phyloP scores from a whole-genome alignment of 2,113 vertebrate genomes.

The rat (Rattus norvegicus) region GRCr8 NC_086022.1:81464501-81465000 shows the following conservation, averaged over 20 bases:
- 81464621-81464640: conserved; percentile 33
- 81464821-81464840: not conserved
- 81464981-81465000: not conserved
- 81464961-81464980: not conserved
- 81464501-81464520: not conserved
- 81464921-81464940: not conserved
- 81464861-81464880: not conserved
- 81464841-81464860: not conserved
- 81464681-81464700: not conserved
- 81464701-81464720: not conserved
- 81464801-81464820: not conserved
- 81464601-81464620: conserved; percentile 14
- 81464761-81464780: not conserved
- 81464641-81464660: not conserved
- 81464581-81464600: not conserved
- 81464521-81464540: not conserved
- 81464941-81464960: not conserved
- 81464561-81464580: conserved; percentile 11
- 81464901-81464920: not conserved
- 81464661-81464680: not conserved
- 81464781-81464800: not conserved
- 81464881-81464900: not conserved
- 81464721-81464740: not conserved
- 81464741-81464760: not conserved
- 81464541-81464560: not conserved